These are phyloP conservation scores for Synergus laeviventris DNA, from an alignment of 2,888 invertebrate species.

Conservation along the genomic window DNA sequence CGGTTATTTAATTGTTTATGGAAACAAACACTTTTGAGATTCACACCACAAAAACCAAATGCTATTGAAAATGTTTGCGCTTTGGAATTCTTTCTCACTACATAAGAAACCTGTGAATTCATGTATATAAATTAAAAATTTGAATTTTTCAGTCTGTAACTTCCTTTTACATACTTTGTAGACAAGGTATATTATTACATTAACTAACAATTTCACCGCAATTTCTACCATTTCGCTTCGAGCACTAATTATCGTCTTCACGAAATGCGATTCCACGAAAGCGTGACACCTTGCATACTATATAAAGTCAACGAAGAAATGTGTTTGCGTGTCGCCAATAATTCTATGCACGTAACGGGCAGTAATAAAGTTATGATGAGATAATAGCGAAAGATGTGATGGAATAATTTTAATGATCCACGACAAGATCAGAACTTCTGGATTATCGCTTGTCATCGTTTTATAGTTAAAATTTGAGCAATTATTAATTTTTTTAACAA, in stretches of 20 bases:
- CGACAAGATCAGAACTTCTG: too few species aligned
- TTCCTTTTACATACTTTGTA: neutral
- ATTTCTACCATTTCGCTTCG: slow-evolving; percentile 28
- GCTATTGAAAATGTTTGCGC: neutral
- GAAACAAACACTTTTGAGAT: neutral
- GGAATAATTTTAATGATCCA: too few species aligned
- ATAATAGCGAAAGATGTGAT: slow-evolving; percentile 37
- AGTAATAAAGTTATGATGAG: slow-evolving; percentile 45
- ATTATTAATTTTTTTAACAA: too few species aligned
- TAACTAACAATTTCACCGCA: slow-evolving; percentile 47
- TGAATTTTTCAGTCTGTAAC: neutral
- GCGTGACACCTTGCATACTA: slow-evolving; percentile 49
- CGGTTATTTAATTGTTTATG: too few species aligned
- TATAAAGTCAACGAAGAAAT: slow-evolving; percentile 34
- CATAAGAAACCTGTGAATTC: too few species aligned
- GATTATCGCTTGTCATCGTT: too few species aligned
- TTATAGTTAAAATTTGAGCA: too few species aligned
- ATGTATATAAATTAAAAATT: neutral
- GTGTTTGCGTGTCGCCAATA: slow-evolving; percentile 2
- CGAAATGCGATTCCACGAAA: slow-evolving; percentile 49
- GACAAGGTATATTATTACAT: neutral
- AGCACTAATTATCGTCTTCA: slow-evolving; percentile 29
- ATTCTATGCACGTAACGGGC: slow-evolving; percentile 41
- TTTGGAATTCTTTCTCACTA: neutral
- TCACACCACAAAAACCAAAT: neutral